phyloP scores from a whole-genome alignment of 2,888 invertebrate species.

The Capitulum mitella region DNA sequence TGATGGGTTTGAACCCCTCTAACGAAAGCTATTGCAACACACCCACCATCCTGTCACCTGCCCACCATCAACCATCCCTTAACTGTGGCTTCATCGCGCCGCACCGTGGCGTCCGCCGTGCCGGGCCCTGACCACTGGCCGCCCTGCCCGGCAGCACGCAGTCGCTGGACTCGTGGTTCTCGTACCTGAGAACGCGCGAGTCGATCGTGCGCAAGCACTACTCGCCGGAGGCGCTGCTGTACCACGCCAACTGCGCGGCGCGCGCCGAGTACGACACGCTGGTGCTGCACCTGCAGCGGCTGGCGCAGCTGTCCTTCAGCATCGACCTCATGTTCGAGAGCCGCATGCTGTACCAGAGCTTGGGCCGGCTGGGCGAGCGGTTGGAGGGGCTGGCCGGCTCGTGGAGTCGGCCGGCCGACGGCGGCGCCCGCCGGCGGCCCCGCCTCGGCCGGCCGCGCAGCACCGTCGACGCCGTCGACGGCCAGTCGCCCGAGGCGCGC shows the following conservation, averaged over 20 bases:
- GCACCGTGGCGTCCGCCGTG: no score
- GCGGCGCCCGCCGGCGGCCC: constrained; percentile 34
- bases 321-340: constrained; percentile 73
- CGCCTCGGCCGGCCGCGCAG: constrained; percentile 34
- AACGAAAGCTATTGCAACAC: no score
- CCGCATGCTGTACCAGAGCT: constrained; percentile 64
- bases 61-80: no score
- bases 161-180: constrained; percentile 84
- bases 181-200: constrained; percentile 75
- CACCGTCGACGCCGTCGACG: constrained; percentile 43
- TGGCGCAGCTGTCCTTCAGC: constrained; percentile 70
- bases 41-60: no score
- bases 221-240: constrained; percentile 62
- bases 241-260: constrained; percentile 53
- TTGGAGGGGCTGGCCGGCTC: constrained; percentile 37
- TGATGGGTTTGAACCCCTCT: no score
- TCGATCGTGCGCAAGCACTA: constrained; percentile 73
- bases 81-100: no score
- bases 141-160: constrained; percentile 62
- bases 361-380: constrained; percentile 56
- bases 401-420: constrained; percentile 33
- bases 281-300: constrained; percentile 66
- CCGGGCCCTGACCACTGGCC: no score
- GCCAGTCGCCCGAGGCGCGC: constrained; percentile 47
- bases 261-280: constrained; percentile 61